phyloP scores from a whole-genome alignment of 2,888 invertebrate genomes.

The Torymus aiolomorphi region DNA sequence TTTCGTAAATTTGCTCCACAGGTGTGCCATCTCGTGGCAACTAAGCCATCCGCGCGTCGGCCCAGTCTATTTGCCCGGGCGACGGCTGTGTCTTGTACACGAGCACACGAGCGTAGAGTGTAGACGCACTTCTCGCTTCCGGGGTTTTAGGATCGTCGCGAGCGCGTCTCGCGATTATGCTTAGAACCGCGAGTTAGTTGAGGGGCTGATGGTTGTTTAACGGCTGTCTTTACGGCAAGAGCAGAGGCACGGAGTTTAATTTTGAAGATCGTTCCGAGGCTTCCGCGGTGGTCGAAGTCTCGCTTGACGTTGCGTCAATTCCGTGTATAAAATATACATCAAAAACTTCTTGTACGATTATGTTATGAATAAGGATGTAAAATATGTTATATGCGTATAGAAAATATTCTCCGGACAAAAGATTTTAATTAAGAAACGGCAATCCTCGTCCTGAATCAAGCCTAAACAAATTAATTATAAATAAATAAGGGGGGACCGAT shows the following conservation, averaged over 20 bases:
- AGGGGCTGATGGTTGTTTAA: constrained; percentile 32
- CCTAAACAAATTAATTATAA: constrained; percentile 45
- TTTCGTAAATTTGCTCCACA: constrained; percentile 76
- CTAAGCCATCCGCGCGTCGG: constrained; percentile 70
- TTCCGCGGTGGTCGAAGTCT: too few relatives aligned
- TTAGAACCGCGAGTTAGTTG: background rate
- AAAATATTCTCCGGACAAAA: too few relatives aligned
- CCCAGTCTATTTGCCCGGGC: constrained; percentile 69
- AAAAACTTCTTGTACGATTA: too few relatives aligned
- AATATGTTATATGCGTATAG: too few relatives aligned
- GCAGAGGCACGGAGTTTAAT: constrained; percentile 3
- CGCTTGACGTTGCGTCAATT: too few relatives aligned
- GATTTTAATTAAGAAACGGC: too few relatives aligned
- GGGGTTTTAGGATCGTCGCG: constrained; percentile 47
- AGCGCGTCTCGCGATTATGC: background rate
- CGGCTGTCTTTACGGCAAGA: background rate
- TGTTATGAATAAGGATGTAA: too few relatives aligned
- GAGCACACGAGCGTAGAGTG: constrained; percentile 1
- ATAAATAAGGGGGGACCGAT: constrained; percentile 39
- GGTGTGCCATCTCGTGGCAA: constrained; percentile 73
- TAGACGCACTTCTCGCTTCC: constrained; percentile 24
- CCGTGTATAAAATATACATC: too few relatives aligned
- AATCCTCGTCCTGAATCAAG: constrained; percentile 14
- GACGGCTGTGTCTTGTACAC: constrained; percentile 23
- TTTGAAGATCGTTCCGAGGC: background rate